Conservation (phyloP, 2,113 vertebrate genomes). For the Gambusia holbrooki region DNA sequence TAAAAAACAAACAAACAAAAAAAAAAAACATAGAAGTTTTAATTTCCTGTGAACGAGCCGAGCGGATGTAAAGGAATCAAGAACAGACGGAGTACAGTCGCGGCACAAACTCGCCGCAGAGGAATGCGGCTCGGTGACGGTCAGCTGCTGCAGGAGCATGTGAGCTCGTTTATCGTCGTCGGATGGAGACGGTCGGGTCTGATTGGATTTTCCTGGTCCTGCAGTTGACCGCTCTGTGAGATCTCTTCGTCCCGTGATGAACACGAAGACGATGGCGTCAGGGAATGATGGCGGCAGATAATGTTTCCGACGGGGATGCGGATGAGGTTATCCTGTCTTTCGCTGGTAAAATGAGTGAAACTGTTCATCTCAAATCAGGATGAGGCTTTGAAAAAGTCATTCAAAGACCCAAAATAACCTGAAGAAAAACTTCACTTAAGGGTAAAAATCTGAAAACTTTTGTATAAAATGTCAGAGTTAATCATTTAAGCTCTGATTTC, state of each 20-base stretch:
- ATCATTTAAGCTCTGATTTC: background rate
- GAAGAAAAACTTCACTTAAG: too few relatives aligned
- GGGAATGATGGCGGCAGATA: too few relatives aligned
- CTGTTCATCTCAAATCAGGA: background rate
- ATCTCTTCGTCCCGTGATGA: background rate
- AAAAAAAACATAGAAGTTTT: background rate
- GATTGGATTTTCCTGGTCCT: background rate
- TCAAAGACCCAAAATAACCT: too few relatives aligned
- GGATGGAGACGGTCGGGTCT: background rate
- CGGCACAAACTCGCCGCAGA: background rate
- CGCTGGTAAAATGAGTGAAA: background rate
- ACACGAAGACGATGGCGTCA: background rate
- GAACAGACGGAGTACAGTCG: background rate
- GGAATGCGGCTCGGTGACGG: conserved; percentile 29
- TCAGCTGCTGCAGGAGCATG: conserved; percentile 54
- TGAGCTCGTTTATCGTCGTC: conserved; percentile 36
- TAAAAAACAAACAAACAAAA: background rate
- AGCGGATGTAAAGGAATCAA: conserved; percentile 29
- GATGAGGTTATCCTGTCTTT: background rate
- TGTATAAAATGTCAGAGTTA: background rate
- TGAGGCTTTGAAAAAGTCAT: background rate
- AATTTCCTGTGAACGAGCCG: conserved; percentile 12
- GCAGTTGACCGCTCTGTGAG: background rate
- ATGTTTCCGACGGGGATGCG: background rate
- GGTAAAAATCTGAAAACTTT: background rate